Conservation (phyloP, 2,113 vertebrate genomes). For the Pampusana beccarii region DNA sequence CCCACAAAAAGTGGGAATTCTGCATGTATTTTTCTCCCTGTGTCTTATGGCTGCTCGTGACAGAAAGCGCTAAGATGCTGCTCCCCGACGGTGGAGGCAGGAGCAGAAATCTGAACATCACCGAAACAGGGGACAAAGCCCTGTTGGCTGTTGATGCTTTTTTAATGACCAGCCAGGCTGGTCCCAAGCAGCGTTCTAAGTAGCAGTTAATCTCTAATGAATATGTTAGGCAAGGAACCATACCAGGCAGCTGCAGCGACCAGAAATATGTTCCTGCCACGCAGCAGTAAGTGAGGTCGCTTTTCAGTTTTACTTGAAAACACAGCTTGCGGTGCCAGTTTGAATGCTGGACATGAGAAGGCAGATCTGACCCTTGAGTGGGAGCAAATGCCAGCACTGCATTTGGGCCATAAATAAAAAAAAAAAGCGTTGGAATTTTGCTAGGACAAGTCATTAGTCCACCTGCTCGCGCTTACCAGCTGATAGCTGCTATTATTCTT, state of each 20-base stretch:
- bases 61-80: neutral
- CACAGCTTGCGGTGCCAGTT: neutral
- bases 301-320: neutral
- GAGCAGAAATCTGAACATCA: neutral
- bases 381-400: neutral
- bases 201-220: neutral
- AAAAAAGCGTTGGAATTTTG: neutral
- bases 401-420: neutral
- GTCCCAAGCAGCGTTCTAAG: neutral
- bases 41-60: neutral
- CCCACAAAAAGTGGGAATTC: neutral
- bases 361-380: neutral
- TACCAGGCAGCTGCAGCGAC: neutral
- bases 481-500: constrained; percentile 25
- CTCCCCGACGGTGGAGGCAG: rapidly evolving
- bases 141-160: neutral
- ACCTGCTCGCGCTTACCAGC: neutral
- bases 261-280: neutral
- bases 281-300: neutral
- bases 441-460: neutral
- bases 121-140: neutral
- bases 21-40: neutral
- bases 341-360: neutral
- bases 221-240: neutral
- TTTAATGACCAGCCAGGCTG: neutral